Evolutionary conservation across 2,888 invertebrate genomes (phyloP), one percentile per base, ranked within the genome.

Genomic region (Stegophylla sp.): DNA sequence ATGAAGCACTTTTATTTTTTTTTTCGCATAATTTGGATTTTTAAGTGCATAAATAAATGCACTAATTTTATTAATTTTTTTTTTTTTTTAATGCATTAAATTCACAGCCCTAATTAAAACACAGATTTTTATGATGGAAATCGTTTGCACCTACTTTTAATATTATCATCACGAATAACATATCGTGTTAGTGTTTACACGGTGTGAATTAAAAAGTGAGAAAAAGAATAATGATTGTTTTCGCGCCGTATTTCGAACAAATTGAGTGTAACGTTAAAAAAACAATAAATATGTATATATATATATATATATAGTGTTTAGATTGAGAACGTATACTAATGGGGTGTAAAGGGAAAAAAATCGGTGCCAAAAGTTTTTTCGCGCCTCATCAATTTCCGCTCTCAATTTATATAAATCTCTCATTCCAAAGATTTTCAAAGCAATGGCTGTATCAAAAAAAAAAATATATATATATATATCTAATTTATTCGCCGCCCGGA

Each of bases 301-400:
- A n/a, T n/a, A n/a, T n/a, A n/a, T n/a, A n/a, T 64, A 75, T 64
- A 43, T 75, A 43, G 66, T 66, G 66, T 66, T 66, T 53, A 63
- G 51, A 76, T 64, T 53, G 75, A 51, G 63, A 76, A n/a, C 43
- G 53, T 51, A 53, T 51, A 69, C 56, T 72, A 59, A 61, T 61
- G n/a, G 34, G 59, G 74, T 34, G 74, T 34, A 51, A 34, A 34
- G 7, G 7, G 7, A 59, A 67, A 77, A 75, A 69, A 77, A 61
- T 67, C 13, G 10, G 67, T 17, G 43, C 56, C 45, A 59, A 69
- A 77, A 59, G 67, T 77, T 77, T 77, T 75, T 77, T 77, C 67
- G 17, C 77, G 77, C 77, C 56, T 69, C 77, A 67, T 77, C 67
- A 69, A 77, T 77, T 67, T 76, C 67, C 51, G 23, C 41, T 64